Percentiles rank a stretch among this genome's conserved stretches.
phyloP scores from a whole-genome alignment of 2,797 vertebrate genomes.

The Nasua narica region DNA sequence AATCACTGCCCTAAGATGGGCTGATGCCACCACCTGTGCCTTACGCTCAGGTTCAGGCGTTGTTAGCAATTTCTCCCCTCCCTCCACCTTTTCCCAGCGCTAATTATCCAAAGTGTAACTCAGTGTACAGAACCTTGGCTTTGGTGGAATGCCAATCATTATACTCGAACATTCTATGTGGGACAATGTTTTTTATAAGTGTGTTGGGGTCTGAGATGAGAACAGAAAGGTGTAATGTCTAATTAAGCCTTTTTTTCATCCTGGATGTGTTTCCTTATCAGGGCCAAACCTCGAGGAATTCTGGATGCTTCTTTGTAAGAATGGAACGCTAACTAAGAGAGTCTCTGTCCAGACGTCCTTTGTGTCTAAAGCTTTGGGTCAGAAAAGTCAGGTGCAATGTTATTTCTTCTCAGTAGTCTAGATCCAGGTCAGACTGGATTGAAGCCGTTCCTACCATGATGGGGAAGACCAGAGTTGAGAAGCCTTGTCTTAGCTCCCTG shows the following conservation, averaged over 20 bases:
- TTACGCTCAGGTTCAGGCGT: background rate
- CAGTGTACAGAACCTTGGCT: background rate
- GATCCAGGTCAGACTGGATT: background rate
- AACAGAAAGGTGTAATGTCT: background rate
- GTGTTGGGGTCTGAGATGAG: background rate
- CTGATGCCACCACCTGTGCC: background rate
- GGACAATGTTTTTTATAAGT: background rate
- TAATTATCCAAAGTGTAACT: background rate
- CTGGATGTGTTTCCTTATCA: background rate
- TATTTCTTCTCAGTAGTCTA: background rate
- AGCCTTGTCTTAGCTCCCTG: background rate
- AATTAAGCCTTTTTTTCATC: background rate
- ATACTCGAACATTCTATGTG: background rate
- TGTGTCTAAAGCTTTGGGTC: background rate
- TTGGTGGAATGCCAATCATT: background rate
- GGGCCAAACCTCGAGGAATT: background rate
- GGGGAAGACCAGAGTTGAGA: background rate
- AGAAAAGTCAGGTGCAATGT: background rate
- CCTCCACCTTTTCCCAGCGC: fast-evolving
- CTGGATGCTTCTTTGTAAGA: background rate
- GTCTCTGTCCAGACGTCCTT: background rate
- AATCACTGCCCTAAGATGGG: background rate
- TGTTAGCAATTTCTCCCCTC: background rate
- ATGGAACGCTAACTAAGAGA: background rate
- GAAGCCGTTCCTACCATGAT: background rate